These are phyloP conservation scores for Tolypeutes matacus DNA, from an alignment of 2,797 vertebrate species.

Conservation along the genomic window DNA sequence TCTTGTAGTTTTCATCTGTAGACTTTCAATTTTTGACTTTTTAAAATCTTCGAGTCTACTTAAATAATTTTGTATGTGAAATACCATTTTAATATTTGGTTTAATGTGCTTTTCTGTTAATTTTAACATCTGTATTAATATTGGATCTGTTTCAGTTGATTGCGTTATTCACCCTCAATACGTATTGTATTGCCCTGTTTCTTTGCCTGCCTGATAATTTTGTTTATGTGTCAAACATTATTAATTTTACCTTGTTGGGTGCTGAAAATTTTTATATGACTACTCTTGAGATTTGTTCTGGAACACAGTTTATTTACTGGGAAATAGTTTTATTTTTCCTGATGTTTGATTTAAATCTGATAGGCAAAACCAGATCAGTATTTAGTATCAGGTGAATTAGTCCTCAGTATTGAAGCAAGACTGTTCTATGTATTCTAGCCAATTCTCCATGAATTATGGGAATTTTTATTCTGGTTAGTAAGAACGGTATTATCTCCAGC, in stretches of 20 bases:
- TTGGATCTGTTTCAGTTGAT: neutral
- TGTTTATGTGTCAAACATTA: neutral
- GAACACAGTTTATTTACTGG: neutral
- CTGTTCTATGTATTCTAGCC: neutral
- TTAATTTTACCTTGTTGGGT: neutral
- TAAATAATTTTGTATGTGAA: neutral
- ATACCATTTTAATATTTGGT: neutral
- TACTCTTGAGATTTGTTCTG: neutral
- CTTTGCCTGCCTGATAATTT: neutral
- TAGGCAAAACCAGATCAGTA: neutral
- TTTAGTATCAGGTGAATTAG: neutral
- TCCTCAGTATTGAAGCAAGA: neutral
- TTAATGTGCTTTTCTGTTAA: neutral
- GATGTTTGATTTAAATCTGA: neutral
- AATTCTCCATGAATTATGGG: neutral
- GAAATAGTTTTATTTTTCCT: neutral
- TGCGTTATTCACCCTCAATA: neutral
- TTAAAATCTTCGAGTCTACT: neutral
- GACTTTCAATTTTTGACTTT: neutral
- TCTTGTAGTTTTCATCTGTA: neutral
- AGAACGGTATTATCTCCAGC: neutral
- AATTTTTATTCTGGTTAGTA: neutral
- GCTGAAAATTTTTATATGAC: neutral
- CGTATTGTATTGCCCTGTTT: neutral
- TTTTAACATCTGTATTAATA: neutral